These are phyloP conservation scores for Grammomys dolichurus DNA, from an alignment of 2,113 vertebrate genomes.

Conservation along the genomic window DNA sequence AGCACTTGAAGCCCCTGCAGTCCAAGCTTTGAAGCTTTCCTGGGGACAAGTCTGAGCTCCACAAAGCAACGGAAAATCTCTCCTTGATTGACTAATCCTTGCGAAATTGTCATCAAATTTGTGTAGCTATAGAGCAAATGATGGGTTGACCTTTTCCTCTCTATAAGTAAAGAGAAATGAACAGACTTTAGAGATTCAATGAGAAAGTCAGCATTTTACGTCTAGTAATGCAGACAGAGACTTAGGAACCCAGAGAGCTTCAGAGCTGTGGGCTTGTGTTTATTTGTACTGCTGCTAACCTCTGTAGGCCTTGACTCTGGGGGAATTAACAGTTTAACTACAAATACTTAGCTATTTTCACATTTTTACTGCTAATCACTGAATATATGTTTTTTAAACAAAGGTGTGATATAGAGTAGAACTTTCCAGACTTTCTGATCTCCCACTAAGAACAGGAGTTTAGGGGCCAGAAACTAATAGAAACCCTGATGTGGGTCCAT, in stretches of 20 bases:
- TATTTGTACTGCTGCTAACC: slow-evolving; percentile 79
- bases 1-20: slow-evolving; percentile 95
- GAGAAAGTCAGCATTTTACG: slow-evolving; percentile 77
- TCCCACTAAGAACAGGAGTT: neutral
- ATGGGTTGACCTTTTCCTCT: slow-evolving; percentile 78
- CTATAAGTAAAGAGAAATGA: slow-evolving; percentile 65
- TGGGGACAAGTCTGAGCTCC: slow-evolving; percentile 8
- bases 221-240: slow-evolving; percentile 84
- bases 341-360: slow-evolving; percentile 82
- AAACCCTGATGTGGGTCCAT: neutral
- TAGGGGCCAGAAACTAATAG: neutral
- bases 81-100: slow-evolving; percentile 19
- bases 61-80: slow-evolving; percentile 50
- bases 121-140: slow-evolving; percentile 79
- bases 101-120: slow-evolving; percentile 66
- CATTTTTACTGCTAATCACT: slow-evolving; percentile 75
- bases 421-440: neutral
- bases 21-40: slow-evolving; percentile 93
- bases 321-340: slow-evolving; percentile 80
- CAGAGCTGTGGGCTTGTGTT: slow-evolving; percentile 67
- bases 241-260: slow-evolving; percentile 81
- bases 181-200: slow-evolving; percentile 64
- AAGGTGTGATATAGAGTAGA: slow-evolving; percentile 19
- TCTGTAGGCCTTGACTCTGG: slow-evolving; percentile 64
- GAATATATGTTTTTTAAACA: slow-evolving; percentile 70